Evolutionary conservation across 2,113 vertebrate species (phyloP).

Genomic region (Bostrychus sinensis): DNA sequence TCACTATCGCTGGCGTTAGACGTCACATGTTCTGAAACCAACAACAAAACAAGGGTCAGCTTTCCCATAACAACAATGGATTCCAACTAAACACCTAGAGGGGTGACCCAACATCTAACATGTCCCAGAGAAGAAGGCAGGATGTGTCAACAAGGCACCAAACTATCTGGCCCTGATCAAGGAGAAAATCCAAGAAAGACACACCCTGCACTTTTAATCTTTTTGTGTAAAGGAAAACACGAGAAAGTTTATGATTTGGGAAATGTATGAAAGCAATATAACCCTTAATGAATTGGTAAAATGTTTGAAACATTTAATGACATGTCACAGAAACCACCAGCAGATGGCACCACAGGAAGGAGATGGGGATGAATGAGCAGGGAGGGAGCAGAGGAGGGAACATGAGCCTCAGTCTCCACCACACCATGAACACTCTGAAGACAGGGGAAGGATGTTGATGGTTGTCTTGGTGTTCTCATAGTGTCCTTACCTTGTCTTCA

Average conservation of each 20-base stretch:
- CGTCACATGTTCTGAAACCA: constrained; percentile 96
- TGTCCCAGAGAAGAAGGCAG: no score
- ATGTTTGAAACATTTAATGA: background rate
- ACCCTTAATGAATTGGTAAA: no score
- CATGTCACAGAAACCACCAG: background rate
- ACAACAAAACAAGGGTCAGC: constrained; percentile 72
- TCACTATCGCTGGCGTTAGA: constrained; percentile 99
- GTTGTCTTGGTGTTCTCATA: no score
- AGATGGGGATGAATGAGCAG: background rate
- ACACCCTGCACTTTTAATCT: background rate
- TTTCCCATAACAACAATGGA: constrained; percentile 21
- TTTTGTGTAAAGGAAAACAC: background rate
- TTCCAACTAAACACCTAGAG: background rate
- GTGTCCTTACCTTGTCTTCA: no score
- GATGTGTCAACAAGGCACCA: no score
- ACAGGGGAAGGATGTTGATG: no score
- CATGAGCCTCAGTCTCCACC: background rate
- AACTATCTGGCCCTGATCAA: no score
- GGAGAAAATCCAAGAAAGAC: no score
- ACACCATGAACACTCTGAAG: background rate
- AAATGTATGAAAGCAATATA: no score
- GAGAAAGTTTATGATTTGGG: background rate
- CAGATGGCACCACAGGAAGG: background rate
- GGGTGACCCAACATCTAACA: background rate
- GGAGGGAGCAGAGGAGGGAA: background rate